phyloP scores from a whole-genome alignment of 2,113 vertebrate genomes.

The Oxyruncus cristatus region DNA sequence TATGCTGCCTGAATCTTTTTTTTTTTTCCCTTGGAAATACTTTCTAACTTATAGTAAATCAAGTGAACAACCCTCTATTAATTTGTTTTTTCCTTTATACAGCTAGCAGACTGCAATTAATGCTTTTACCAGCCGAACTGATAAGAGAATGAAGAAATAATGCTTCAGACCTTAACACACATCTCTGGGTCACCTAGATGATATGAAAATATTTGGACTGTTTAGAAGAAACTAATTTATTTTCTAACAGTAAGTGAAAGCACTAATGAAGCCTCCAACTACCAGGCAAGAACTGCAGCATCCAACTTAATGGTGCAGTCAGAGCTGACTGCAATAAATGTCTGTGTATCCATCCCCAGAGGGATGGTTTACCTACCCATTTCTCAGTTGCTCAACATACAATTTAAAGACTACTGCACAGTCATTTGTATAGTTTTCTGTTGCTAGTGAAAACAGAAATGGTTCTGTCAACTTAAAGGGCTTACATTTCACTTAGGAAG shows the following conservation, averaged over 20 bases:
- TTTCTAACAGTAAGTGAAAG: background rate
- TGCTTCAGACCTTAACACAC: background rate
- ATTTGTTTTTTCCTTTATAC: background rate
- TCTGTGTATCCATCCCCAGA: background rate
- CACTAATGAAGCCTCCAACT: background rate
- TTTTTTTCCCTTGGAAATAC: background rate
- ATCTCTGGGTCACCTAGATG: background rate
- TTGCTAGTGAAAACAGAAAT: background rate
- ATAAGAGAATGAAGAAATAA: background rate
- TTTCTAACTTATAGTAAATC: background rate
- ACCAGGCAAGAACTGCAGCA: background rate
- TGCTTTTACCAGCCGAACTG: background rate
- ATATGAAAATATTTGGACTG: background rate
- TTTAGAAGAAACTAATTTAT: background rate
- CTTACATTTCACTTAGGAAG: background rate
- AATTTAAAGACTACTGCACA: background rate
- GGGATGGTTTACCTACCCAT: background rate
- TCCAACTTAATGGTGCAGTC: background rate
- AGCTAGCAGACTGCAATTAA: background rate
- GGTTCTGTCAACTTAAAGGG: background rate
- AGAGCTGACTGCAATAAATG: background rate
- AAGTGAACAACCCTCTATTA: background rate
- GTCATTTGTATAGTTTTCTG: background rate
- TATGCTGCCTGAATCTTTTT: constrained; percentile 1
- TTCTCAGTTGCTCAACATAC: background rate